phyloP scores from a whole-genome alignment of 2,797 vertebrate genomes.

The Paedocypris micromegethes region DNA sequence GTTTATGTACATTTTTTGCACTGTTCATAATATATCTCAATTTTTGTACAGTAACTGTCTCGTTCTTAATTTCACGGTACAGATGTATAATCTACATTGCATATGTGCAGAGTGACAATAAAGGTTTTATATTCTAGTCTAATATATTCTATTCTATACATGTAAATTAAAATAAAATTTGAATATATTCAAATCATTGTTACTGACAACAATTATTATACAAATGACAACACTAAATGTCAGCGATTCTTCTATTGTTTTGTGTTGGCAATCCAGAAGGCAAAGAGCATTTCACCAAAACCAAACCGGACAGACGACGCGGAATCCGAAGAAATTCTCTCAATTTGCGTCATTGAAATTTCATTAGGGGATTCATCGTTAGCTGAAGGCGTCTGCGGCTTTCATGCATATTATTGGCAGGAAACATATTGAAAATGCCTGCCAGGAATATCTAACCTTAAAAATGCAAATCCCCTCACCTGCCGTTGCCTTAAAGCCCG shows the following conservation, averaged over 20 bases:
- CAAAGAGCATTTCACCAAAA: slow-evolving; percentile 13
- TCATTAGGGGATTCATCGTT: slow-evolving; percentile 10
- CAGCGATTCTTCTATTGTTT: neutral
- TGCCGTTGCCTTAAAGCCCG: slow-evolving; percentile 23
- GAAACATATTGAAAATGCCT: neutral
- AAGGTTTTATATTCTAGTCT: too few relatives aligned
- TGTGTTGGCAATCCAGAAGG: slow-evolving; percentile 12
- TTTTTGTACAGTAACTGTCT: too few relatives aligned
- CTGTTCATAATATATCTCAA: too few relatives aligned
- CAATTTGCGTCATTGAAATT: slow-evolving; percentile 19
- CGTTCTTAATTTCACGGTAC: too few relatives aligned
- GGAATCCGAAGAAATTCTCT: slow-evolving; percentile 9
- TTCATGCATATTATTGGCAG: slow-evolving; percentile 21
- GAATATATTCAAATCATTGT: too few relatives aligned
- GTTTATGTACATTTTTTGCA: too few relatives aligned
- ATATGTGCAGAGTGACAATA: too few relatives aligned
- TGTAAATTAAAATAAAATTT: too few relatives aligned
- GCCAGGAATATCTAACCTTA: slow-evolving; percentile 23
- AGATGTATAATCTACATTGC: too few relatives aligned
- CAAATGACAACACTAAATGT: neutral
- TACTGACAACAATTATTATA: neutral
- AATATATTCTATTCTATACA: too few relatives aligned
- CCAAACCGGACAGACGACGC: slow-evolving; percentile 26
- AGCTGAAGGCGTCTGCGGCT: slow-evolving; percentile 15
- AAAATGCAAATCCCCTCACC: slow-evolving; percentile 31